A percentile compares a stretch with the other conserved stretches of the same genome.
phyloP scores from a whole-genome alignment of 30 jellyfish, hydroid and myxozoan genomes.

The Chrysaora quinquecirrha region DNA sequence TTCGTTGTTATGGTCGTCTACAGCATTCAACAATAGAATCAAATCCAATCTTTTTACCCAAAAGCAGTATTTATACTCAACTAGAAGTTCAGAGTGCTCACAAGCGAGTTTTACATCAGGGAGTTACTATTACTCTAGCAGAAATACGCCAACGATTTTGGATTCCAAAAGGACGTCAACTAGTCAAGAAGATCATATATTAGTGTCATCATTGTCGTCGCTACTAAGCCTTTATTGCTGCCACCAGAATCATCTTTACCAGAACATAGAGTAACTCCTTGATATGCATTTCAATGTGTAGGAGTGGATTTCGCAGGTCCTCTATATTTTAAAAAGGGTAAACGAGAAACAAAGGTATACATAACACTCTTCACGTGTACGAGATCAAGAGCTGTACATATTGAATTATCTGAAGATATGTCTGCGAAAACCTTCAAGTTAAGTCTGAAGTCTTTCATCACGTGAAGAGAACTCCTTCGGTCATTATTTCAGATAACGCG shows the following conservation, averaged over 20 bases:
- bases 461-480: too few species aligned
- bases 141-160: background rate
- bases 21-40: background rate
- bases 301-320: slow-evolving; percentile 17
- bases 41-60: background rate
- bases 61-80: background rate
- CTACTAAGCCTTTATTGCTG: slow-evolving; percentile 19
- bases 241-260: slow-evolving; percentile 29
- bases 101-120: background rate
- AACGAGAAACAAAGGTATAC: background rate
- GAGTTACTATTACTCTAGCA: background rate
- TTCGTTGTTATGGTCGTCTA: background rate
- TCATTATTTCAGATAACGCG: background rate
- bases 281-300: background rate
- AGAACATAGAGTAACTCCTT: slow-evolving; percentile 6
- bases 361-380: background rate
- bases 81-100: background rate
- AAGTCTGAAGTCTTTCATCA: too few species aligned
- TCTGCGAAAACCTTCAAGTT: background rate
- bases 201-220: slow-evolving; percentile 33
- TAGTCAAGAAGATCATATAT: too few species aligned
- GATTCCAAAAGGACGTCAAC: slow-evolving; percentile 19
- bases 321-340: background rate
- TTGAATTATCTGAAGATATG: background rate
- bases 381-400: background rate